Evolutionary conservation across 2,113 vertebrate species (phyloP).

Genomic region (Megaceryle maxima): DNA sequence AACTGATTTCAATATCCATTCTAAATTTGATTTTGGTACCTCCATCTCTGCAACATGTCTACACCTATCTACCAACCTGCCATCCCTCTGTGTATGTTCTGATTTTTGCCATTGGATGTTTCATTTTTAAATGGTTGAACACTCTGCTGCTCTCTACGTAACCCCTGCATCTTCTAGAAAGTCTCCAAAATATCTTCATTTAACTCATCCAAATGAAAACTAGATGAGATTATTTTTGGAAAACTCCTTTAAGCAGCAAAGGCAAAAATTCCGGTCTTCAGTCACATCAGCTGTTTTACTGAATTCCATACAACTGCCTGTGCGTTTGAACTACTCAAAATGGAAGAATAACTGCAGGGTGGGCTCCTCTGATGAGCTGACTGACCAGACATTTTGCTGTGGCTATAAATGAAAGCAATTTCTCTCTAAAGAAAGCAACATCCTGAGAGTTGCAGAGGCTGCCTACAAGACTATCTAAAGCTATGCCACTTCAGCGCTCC

Average conservation of each 20-base stretch:
- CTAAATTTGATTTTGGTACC: slow-evolving; percentile 10
- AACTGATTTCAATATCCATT: neutral
- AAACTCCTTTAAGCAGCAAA: neutral
- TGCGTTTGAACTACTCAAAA: neutral
- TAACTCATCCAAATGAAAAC: slow-evolving; percentile 13
- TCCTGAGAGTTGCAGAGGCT: neutral
- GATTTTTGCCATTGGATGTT: neutral
- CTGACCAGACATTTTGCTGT: neutral
- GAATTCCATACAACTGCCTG: neutral
- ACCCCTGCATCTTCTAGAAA: neutral
- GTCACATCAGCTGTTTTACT: neutral
- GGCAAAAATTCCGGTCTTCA: neutral
- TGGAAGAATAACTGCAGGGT: neutral
- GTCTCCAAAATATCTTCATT: neutral
- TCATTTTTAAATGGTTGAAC: neutral
- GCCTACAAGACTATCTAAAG: neutral
- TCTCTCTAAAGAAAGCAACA: neutral
- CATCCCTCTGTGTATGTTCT: neutral
- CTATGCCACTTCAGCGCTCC: neutral
- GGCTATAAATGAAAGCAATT: slow-evolving; percentile 11
- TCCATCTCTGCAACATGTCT: neutral
- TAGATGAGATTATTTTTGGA: slow-evolving; percentile 13
- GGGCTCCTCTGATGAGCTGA: neutral
- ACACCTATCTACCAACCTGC: slow-evolving; percentile 9
- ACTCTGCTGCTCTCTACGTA: neutral